Conservation (phyloP, 2,113 vertebrate species). For the Lonchura striata region DNA sequence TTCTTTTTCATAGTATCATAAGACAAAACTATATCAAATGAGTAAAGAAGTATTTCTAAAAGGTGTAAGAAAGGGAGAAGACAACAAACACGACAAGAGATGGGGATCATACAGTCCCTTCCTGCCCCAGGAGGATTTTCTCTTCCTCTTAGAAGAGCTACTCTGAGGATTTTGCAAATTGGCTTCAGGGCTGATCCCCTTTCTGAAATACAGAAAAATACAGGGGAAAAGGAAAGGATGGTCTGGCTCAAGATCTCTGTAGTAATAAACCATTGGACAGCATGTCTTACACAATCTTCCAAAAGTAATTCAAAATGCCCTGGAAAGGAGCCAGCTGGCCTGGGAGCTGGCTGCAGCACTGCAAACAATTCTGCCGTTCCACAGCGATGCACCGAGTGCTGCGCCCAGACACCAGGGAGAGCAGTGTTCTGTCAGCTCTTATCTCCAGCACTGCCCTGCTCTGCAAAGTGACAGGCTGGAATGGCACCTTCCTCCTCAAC, state of each 20-base stretch:
- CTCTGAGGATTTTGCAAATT: neutral
- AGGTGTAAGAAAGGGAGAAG: neutral
- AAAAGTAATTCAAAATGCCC: neutral
- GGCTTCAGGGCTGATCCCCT: neutral
- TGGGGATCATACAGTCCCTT: neutral
- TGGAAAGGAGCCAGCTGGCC: conserved; percentile 27
- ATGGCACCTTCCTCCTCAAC: conserved; percentile 9
- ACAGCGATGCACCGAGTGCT: neutral
- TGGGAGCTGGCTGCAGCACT: conserved; percentile 1
- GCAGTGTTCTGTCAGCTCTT: neutral
- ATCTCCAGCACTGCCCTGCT: neutral
- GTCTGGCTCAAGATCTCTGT: neutral
- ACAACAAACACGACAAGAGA: neutral
- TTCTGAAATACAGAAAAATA: neutral
- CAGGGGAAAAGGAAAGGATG: neutral
- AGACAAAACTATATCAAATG: neutral
- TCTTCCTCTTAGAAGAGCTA: neutral
- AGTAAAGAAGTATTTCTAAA: neutral
- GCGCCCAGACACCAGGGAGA: neutral
- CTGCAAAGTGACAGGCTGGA: neutral
- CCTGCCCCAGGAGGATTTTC: neutral
- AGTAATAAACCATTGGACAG: neutral
- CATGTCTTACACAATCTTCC: conserved; percentile 6
- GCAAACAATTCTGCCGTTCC: neutral
- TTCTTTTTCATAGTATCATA: neutral